phyloP scores from a whole-genome alignment of 2,797 vertebrate species.

The Peromyscus aztecus region DNA sequence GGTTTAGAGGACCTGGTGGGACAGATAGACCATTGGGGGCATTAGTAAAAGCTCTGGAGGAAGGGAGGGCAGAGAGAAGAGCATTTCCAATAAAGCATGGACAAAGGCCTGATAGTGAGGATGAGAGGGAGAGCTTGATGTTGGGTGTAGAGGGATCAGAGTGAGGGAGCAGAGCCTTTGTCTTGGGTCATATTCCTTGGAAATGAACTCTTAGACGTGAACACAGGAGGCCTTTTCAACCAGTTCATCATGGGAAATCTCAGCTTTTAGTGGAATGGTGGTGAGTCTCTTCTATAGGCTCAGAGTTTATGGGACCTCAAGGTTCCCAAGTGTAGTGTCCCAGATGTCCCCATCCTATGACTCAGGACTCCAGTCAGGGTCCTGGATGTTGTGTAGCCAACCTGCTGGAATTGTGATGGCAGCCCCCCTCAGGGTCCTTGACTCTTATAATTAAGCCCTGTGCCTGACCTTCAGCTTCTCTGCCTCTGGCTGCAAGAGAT shows the following conservation, averaged over 20 bases:
- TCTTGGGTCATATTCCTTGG: not conserved
- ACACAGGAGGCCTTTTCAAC: not conserved
- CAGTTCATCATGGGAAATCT: not conserved
- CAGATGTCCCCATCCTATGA: not conserved
- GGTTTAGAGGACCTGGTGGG: not conserved
- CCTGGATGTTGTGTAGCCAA: not conserved
- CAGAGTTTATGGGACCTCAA: conserved; percentile 5
- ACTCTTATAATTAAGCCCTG: conserved; percentile 59
- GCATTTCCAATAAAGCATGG: not conserved
- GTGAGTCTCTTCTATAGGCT: not conserved
- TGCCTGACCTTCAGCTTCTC: conserved; percentile 38
- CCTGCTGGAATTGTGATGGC: not conserved
- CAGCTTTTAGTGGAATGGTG: not conserved
- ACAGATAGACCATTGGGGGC: not conserved
- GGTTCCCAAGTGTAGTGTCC: not conserved
- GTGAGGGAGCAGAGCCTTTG: not conserved
- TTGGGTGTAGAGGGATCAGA: not conserved
- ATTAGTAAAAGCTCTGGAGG: not conserved
- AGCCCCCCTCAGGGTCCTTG: not conserved
- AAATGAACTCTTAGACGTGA: not conserved
- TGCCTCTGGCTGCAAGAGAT: conserved; percentile 68
- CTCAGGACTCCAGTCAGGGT: not conserved
- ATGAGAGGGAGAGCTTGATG: not conserved
- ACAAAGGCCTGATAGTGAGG: not conserved
- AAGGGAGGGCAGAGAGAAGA: not conserved